Conservation (phyloP, 2,797 vertebrate genomes). For the Anguilla marmorata region DNA sequence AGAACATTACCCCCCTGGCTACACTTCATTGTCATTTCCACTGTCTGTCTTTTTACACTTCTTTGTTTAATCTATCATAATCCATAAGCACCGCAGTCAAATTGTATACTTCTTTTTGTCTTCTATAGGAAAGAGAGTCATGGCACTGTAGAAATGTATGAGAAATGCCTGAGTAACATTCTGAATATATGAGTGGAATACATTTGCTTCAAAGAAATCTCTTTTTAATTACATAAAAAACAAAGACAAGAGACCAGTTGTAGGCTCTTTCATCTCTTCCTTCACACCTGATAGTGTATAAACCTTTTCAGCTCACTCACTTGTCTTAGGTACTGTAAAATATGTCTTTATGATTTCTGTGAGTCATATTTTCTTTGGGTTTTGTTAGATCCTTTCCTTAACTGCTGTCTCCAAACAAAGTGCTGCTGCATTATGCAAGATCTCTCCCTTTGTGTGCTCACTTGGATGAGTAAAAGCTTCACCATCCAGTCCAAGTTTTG, state of each 20-base stretch:
- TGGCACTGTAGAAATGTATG: neutral
- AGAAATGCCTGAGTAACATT: neutral
- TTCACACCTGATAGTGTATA: neutral
- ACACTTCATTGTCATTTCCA: neutral
- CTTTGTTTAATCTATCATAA: neutral
- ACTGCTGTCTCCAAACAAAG: neutral
- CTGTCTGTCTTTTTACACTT: neutral
- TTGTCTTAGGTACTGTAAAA: neutral
- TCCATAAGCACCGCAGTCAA: neutral
- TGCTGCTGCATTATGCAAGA: neutral
- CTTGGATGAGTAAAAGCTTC: neutral
- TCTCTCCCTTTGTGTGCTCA: neutral
- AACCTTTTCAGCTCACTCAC: neutral
- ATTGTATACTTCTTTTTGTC: neutral
- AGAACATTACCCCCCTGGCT: neutral
- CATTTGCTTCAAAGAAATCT: neutral
- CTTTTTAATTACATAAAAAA: slow-evolving; percentile 2
- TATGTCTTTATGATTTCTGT: neutral
- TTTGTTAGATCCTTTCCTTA: neutral
- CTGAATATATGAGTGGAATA: neutral
- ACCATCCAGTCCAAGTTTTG: neutral
- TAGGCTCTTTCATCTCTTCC: neutral
- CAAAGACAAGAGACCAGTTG: neutral
- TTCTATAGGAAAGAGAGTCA: neutral
- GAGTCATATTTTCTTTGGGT: neutral